Evolutionary conservation across 2,888 invertebrate species (phyloP), one percentile per base, ranked within the genome.

Genomic region (Chesias legatella): DNA sequence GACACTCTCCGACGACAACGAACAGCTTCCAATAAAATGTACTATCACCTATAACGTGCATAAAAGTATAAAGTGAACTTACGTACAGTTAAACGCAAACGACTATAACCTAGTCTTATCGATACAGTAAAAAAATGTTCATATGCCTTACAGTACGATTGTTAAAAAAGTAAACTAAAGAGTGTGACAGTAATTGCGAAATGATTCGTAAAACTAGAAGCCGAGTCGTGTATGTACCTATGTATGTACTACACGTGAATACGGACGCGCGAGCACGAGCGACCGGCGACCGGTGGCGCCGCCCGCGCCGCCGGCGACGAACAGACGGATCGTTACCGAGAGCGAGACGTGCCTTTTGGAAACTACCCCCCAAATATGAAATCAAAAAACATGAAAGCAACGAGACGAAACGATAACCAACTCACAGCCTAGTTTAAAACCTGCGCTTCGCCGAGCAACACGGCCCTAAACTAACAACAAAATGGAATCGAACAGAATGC

Each of bases 311-410:
- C 71, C 72, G 77, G 79, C 80, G 84, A 85, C 85, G 84, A 84
- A 85, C 77, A 78, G 75, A 85, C 84, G 85, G 86, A 85, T 79
- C 73, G 63, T 77, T 80, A 78, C 79, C 79, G 81, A 82, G 79
- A 79, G 79, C 74, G 78, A 82, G 84, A 85, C 82, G 84, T 85
- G 85, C 83, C 86, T 78, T 80, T 82, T 78, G 74, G 74, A 77
- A 77, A 77, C 69, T 72, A 74, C 69, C 69, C 68, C 70, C 66
- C 63, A 64, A 64, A 74, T 71, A 68, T 58, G 62, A 69, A 67
- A 65, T 65, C 60, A 59, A 61, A 62, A 54, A 60, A 62, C 62
- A 79, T 67, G 64, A 79, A 83, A 83, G 77, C 74, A 73, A 79
- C 65, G 68, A 71, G 65, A 71, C 71, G 70, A 76, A 81, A 81